Conservation (phyloP, 2,888 invertebrate species). For the Tachina lurida region DNA sequence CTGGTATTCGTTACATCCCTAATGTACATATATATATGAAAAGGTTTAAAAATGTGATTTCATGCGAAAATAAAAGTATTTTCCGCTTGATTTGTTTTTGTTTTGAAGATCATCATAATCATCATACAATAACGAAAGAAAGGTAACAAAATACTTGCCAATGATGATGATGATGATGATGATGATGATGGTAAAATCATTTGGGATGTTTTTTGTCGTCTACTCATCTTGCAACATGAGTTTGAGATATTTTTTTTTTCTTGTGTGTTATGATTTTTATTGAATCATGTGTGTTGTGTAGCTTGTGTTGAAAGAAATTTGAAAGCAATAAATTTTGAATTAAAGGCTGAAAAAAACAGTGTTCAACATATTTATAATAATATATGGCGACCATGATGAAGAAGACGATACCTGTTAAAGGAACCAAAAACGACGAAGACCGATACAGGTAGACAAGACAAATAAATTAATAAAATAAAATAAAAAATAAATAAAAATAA, state of each 20-base stretch:
- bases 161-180: constrained; percentile 1
- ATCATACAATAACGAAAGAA: constrained; percentile 1
- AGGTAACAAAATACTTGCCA: constrained; percentile 16
- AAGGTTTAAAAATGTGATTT: constrained; percentile 70
- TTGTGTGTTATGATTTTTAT: constrained; percentile 15
- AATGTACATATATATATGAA: not conserved
- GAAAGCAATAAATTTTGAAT: constrained; percentile 68
- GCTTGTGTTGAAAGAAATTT: constrained; percentile 63
- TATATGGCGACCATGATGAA: not conserved
- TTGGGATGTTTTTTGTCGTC: constrained; percentile 18
- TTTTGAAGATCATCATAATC: constrained; percentile 49
- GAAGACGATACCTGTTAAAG: constrained; percentile 13
- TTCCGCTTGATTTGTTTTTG: constrained; percentile 79
- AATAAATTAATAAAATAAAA: constrained; percentile 8
- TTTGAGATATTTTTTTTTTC: constrained; percentile 1
- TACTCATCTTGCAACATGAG: constrained; percentile 31
- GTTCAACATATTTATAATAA: constrained; percentile 41
- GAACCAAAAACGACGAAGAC: constrained; percentile 4
- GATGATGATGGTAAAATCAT: constrained; percentile 24
- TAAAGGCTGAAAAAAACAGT: constrained; percentile 61
- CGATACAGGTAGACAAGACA: constrained; percentile 63
- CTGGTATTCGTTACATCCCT: no score
- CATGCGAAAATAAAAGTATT: constrained; percentile 80
- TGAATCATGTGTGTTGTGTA: constrained; percentile 32
- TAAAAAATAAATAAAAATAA: not conserved